Percentiles rank a stretch among this genome's conserved stretches.
Conservation (phyloP, 2,113 vertebrate genomes). For the Chamaea fasciata region DNA sequence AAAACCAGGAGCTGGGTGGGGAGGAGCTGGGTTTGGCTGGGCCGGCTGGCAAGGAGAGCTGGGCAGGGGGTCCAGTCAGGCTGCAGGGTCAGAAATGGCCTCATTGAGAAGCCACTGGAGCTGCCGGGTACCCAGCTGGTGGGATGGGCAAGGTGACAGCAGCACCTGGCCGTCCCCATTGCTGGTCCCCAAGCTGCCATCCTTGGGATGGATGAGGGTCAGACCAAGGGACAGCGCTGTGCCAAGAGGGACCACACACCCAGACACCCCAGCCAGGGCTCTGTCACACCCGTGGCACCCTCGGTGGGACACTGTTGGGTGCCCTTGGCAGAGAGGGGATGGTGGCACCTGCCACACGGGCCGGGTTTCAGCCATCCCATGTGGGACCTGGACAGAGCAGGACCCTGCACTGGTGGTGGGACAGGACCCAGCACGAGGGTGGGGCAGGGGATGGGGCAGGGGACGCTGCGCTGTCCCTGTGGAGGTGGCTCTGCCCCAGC, state of each 20-base stretch:
- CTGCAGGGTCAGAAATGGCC: background rate
- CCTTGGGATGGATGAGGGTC: background rate
- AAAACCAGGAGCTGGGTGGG: background rate
- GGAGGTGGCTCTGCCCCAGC: background rate
- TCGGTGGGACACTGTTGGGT: fast-evolving
- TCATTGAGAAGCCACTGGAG: fast-evolving
- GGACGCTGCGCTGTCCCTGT: background rate
- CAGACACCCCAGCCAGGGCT: background rate
- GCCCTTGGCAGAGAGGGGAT: background rate
- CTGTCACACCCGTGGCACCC: fast-evolving
- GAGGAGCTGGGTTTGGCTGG: background rate
- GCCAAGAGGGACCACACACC: background rate
- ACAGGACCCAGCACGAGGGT: background rate
- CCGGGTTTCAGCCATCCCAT: fast-evolving
- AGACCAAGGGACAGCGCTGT: background rate
- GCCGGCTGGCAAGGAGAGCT: fast-evolving
- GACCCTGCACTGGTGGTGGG: fast-evolving
- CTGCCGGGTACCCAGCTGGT: no score
- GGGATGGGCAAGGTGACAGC: background rate
- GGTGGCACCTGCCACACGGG: background rate
- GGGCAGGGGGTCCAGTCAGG: background rate
- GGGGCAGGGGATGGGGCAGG: no score
- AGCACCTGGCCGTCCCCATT: background rate
- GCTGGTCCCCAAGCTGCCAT: background rate
- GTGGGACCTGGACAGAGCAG: background rate